Evolutionary conservation across 2,888 invertebrate species (phyloP).

Genomic region (Drosophila leonis): DNA sequence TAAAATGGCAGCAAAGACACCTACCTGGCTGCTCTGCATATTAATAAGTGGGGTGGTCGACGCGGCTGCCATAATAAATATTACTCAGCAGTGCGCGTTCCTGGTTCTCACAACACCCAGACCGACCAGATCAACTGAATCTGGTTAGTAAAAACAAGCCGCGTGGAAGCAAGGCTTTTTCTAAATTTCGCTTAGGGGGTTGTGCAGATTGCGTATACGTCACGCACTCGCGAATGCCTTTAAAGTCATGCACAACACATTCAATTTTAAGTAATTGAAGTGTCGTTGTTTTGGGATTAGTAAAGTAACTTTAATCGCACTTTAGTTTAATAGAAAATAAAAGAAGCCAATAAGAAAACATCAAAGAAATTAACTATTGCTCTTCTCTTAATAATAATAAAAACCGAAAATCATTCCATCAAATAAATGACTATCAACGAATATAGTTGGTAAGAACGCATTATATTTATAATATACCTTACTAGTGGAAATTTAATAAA

Average conservation of each 20-base stretch:
- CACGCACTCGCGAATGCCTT: conserved; percentile 23
- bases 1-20: conserved; percentile 76
- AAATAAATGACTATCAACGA: too few species aligned
- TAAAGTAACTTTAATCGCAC: not conserved
- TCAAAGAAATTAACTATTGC: too few species aligned
- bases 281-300: not conserved
- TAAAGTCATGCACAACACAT: conserved; percentile 12
- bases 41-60: conserved; percentile 62
- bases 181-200: conserved; percentile 33
- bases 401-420: not conserved
- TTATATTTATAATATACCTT: too few species aligned
- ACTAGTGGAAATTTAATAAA: too few species aligned
- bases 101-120: conserved; percentile 19
- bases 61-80: conserved; percentile 69
- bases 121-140: conserved; percentile 12
- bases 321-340: not conserved
- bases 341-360: too few species aligned
- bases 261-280: conserved; percentile 20
- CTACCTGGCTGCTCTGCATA: conserved; percentile 71
- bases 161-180: not conserved
- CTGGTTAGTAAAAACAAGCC: conserved; percentile 20
- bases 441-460: too few species aligned
- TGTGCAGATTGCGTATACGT: conserved; percentile 53
- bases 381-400: too few species aligned
- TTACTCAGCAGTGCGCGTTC: conserved; percentile 36